Base-by-base conservation (phyloP, 2,888 invertebrate genomes). In the Phengaris arion region DNA sequence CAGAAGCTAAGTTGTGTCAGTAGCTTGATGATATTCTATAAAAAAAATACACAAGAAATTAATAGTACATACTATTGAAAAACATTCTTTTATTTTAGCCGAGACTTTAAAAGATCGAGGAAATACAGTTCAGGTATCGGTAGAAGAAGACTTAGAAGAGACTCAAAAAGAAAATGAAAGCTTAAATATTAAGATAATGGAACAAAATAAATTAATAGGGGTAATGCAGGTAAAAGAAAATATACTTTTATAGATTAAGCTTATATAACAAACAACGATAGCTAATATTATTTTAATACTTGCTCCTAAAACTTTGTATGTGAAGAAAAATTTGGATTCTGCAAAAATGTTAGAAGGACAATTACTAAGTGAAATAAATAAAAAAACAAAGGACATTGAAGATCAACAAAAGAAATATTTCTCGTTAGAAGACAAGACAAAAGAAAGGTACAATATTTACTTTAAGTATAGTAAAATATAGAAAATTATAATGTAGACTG, bases 91-190 rank as follows among this genome's bases (percentile, higher is more conserved):
- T 13, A 52, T 76, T 77, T 57, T 48, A 81, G 81, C 69, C 74
- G 77, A 80, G 59, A 51, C 75, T 22, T 57, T 73, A 74, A 78
- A 75, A 15, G 68, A 75, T 77, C 79, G 64, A 64, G 35, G 35
- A 77, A 78, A 51, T 79, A 74, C 86, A 90, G 79, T 77, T 87
- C 35, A 83, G 86, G 79, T 76, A 54, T 7, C 77, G 0, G 35
- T 13, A 64, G 64, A 35, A 22, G 77, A 76, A 51, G 84, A 87
- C 70, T 81, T 92, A 74, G 78, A 85, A 52, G 79, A 81, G 73
- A 82, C 84, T 12, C 82, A 84, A 12, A 81, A 81, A 70, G 84
- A 88, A 79, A 83, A 89, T 57, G 85, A 89, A 85, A 92, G 90
- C 82, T 57, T 10, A 9, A 22, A 59, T 55, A 35, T 15, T 6